phyloP scores from a whole-genome alignment of 2,113 vertebrate species.

The Bucco capensis region DNA sequence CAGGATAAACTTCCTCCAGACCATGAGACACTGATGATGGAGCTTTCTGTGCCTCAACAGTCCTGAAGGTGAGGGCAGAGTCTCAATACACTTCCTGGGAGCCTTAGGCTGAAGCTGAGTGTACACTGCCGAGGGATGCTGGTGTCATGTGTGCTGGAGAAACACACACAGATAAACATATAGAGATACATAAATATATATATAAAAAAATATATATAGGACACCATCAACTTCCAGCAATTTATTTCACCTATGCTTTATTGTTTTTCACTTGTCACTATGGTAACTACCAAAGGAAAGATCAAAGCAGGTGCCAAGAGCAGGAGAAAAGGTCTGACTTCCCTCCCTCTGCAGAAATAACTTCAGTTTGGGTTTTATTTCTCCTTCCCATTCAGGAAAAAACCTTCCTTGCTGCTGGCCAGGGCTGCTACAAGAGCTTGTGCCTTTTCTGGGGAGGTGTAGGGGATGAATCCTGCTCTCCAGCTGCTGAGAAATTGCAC shows the following conservation, averaged over 20 bases:
- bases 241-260: slow-evolving; percentile 37
- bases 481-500: not conserved
- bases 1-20: not conserved
- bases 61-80: not conserved
- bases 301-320: slow-evolving; percentile 27
- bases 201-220: too few species aligned
- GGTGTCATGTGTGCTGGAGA: not conserved
- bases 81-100: not conserved
- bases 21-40: accelerated
- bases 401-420: not conserved
- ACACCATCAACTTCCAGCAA: not conserved
- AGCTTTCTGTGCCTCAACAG: not conserved
- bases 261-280: slow-evolving; percentile 44
- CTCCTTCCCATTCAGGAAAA: slow-evolving; percentile 12
- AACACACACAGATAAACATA: too few species aligned
- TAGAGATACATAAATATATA: too few species aligned
- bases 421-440: not conserved
- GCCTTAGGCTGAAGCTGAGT: accelerated
- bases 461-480: not conserved
- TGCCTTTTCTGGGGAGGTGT: not conserved
- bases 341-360: not conserved
- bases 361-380: not conserved
- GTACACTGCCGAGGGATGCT: not conserved
- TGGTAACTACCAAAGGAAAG: slow-evolving; percentile 53
- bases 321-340: not conserved